Base-by-base conservation (phyloP, 2,113 vertebrate genomes). In the Bothrops jararaca region DNA sequence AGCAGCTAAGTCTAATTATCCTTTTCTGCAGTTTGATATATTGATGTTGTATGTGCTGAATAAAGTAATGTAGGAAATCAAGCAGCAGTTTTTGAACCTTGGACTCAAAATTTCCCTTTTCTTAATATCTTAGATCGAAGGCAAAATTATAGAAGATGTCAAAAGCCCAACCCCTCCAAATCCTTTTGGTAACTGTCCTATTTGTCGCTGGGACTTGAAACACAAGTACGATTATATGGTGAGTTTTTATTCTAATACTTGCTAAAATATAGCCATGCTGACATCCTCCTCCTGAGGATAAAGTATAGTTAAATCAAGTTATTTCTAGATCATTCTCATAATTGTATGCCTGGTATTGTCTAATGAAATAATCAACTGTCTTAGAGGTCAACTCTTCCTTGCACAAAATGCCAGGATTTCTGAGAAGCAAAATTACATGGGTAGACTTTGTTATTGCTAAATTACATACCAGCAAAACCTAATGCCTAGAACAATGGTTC, bases 181-280 rank as follows among this genome's bases (percentile, higher is more conserved):
- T 94, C 99, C 99, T 0, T 94, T 97, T 91, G 99, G 99, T 42
- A 98, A 98, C 91, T 99, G 99, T 94, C 99, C 99, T 2, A 99
- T 99, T 96, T 99, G 99, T 96, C 98, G 97, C 86, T 99, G 99
- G 99, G 99, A 99, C 96, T 97, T 99, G 94, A 99, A 99, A 95
- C 96, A 99, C 95, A 99, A 99, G 94, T 99, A 99, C 0, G 88
- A 93, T 95, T 99, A 99, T 88, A 98, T 98, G 94, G 99, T 99
- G 96, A 98, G 98, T 97, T 64, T 69, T 11, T 52, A 39, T 60
- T 29, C 13, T 90, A 34, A 56, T 50, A 9, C 50, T n/a, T 80
- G 52, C 42, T 50, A 74, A 90, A 85, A 24, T 92, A 39, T 39
- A 80, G 69, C 15, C 2, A 20, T 39, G 15, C 34, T 80, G 34